These are phyloP conservation scores for Rutpela maculata DNA, from an alignment of 2,888 invertebrate genomes.

Conservation along the genomic window DNA sequence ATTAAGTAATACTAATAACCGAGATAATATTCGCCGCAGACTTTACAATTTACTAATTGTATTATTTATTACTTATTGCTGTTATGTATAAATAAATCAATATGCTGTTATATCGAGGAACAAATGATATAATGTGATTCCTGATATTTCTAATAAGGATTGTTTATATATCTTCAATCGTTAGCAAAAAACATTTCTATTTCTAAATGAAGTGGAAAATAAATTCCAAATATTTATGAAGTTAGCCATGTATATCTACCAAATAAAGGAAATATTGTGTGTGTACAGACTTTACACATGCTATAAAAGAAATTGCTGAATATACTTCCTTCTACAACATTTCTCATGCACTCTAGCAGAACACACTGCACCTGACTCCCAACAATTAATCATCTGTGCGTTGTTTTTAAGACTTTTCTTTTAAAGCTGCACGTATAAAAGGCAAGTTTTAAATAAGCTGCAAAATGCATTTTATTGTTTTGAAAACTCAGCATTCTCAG, in stretches of 20 bases:
- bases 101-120: too few relatives aligned
- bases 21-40: too few relatives aligned
- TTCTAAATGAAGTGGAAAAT: neutral
- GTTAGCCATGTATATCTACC: neutral
- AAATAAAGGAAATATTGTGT: constrained; percentile 1
- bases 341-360: constrained; percentile 54
- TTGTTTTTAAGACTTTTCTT: constrained; percentile 30
- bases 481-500: constrained; percentile 15
- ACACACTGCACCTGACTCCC: constrained; percentile 53
- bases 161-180: neutral
- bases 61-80: too few relatives aligned
- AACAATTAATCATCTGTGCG: constrained; percentile 34
- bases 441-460: constrained; percentile 7
- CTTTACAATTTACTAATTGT: too few relatives aligned
- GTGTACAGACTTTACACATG: neutral
- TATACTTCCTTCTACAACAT: constrained; percentile 37
- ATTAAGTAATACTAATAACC: too few relatives aligned
- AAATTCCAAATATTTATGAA: constrained; percentile 2
- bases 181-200: neutral
- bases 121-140: too few relatives aligned
- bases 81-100: too few relatives aligned
- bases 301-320: constrained; percentile 39
- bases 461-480: constrained; percentile 22
- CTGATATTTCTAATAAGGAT: neutral
- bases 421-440: constrained; percentile 7